Evolutionary conservation across 2,888 invertebrate genomes (phyloP).

Genomic region (Perizoma affinitatum): DNA sequence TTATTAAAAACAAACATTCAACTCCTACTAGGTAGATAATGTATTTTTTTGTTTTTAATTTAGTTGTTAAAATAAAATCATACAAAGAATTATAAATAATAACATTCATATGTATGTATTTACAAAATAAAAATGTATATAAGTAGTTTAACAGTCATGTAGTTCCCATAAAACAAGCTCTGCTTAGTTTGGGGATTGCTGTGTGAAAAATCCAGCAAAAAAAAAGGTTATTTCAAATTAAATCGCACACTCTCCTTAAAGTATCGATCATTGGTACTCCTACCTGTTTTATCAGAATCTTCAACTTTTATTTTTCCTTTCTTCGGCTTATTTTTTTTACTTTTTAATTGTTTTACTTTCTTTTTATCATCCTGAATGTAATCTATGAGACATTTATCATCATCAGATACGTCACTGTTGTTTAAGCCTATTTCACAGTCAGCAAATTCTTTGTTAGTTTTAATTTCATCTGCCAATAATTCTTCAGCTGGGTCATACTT

Average conservation of each 20-base stretch:
- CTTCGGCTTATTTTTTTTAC: conserved; percentile 4
- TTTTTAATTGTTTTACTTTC: neutral
- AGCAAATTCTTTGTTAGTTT: neutral
- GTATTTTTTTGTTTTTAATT: no score
- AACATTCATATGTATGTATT: no score
- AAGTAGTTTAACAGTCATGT: no score
- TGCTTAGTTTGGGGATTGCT: no score
- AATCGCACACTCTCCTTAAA: neutral
- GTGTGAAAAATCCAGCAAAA: no score
- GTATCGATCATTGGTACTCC: neutral
- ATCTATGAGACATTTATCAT: conserved; percentile 17
- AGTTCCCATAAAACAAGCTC: no score
- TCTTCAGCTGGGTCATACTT: conserved; percentile 2
- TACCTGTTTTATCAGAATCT: conserved; percentile 1
- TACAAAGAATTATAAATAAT: no score
- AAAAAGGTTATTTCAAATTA: no score
- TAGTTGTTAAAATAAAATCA: no score
- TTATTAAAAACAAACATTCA: no score
- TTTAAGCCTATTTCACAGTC: neutral
- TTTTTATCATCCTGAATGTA: conserved; percentile 8
- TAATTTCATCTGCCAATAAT: neutral
- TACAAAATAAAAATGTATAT: no score
- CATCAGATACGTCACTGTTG: conserved; percentile 9
- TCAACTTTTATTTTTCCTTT: conserved; percentile 14
- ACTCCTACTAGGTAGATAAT: no score